Base-by-base conservation (phyloP, 2,888 invertebrate species). In the Scelioninae gen. 1 region DNA sequence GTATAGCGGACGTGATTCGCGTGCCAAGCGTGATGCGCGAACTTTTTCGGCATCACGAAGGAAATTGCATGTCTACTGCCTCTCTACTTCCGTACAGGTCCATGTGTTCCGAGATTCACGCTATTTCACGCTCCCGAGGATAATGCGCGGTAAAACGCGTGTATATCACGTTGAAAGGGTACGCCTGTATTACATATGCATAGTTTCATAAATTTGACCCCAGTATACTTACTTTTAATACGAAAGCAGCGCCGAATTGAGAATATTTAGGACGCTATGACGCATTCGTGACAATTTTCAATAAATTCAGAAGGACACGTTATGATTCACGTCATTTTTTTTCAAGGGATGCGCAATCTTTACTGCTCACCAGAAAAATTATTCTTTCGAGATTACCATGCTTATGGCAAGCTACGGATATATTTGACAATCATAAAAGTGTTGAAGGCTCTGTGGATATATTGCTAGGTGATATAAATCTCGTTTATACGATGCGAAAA, bases 151-250 rank as follows among this genome's bases (percentile, higher is more conserved):
- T 65, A 66, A 71, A 63, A 77, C 65, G 56, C 62, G 34, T 83
- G 72, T 79, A 76, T 63, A 79, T 83, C 76, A 79, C 43, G 53
- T 49, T 31, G 43, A 68, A 63, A 38, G 55, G 45, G 31, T 45
- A 47, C 62, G n/a, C 63, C 55, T 66, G 69, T 84, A 89, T 89
- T 88, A 88, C 87, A 85, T 88, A 88, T 89, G 88, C 88, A 89
- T 89, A 87, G 89, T 88, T 89, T 88, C 88, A 88, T 88, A 89
- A 89, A 89, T 89, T 87, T 82, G 83, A 56, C 47, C 60, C 53
- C 55, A 72, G 74, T 53, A 74, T 68, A 66, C 65, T 63, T 49
- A 76, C 83, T 82, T 83, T 85, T 85, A 84, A 85, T 82, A 85
- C 34, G 56, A 74, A 68, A 47, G 13, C 16, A 40, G 65, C 47